phyloP scores from a whole-genome alignment of 2,113 vertebrate species.

The Odocoileus hemionus region DNA sequence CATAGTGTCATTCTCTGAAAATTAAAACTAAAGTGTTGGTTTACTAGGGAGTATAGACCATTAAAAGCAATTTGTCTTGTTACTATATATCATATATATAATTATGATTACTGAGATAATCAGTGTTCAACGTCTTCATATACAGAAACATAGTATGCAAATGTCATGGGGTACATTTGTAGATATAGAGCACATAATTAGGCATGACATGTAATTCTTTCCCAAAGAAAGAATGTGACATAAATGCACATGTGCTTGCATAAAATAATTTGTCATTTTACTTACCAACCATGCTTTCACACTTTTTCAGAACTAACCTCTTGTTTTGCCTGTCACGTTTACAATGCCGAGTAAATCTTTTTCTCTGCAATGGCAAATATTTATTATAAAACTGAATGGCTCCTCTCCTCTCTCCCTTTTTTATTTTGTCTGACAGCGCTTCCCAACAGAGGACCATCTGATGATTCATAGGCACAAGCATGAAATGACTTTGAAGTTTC shows the following conservation, averaged over 20 bases:
- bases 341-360: conserved; percentile 59
- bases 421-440: conserved; percentile 87
- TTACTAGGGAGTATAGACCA: neutral
- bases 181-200: conserved; percentile 34
- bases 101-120: conserved; percentile 31
- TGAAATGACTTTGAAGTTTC: conserved; percentile 99
- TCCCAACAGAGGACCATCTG: conserved; percentile 98
- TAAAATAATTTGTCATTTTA: conserved; percentile 22
- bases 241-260: neutral
- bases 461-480: conserved; percentile 99
- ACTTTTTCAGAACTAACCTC: conserved; percentile 53
- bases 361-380: conserved; percentile 70
- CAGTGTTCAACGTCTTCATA: neutral
- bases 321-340: conserved; percentile 58
- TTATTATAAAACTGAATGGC: conserved; percentile 76
- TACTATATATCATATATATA: conserved; percentile 1
- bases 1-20: neutral
- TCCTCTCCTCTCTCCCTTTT: conserved; percentile 44
- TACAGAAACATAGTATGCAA: conserved; percentile 8
- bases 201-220: conserved; percentile 22
- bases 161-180: neutral
- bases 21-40: neutral
- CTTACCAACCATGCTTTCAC: conserved; percentile 38
- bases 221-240: conserved; percentile 6
- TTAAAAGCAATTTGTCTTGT: conserved; percentile 21